phyloP scores from a whole-genome alignment of 2,797 vertebrate genomes.

The Pelobates cultripes region DNA sequence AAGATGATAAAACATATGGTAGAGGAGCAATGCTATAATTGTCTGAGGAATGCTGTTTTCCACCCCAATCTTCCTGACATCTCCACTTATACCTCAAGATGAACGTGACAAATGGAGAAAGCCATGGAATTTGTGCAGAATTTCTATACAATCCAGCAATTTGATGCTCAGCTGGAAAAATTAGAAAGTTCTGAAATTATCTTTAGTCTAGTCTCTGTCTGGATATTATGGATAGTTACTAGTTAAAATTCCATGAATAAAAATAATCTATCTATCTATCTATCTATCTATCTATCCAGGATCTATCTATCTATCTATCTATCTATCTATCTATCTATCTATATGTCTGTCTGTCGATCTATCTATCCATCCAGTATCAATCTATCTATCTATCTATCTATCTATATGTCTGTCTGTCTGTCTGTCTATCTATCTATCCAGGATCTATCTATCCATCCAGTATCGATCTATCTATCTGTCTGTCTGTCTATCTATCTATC shows the following conservation, averaged over 20 bases:
- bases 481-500: too few species aligned
- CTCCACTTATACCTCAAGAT: conserved; percentile 26
- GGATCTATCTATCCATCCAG: too few species aligned
- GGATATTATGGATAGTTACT: conserved; percentile 14
- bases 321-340: too few species aligned
- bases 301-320: too few species aligned
- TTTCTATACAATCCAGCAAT: conserved; percentile 4
- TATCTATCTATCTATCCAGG: too few species aligned
- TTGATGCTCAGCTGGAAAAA: background rate
- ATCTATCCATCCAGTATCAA: too few species aligned
- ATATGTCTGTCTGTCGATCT: too few species aligned
- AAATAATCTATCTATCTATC: too few species aligned
- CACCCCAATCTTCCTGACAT: conserved; percentile 45
- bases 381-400: too few species aligned
- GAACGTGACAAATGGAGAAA: conserved; percentile 41
- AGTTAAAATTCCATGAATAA: background rate
- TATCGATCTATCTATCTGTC: too few species aligned
- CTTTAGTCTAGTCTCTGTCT: background rate
- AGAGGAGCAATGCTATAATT: conserved; percentile 31
- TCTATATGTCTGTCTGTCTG: too few species aligned
- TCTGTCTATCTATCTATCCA: too few species aligned
- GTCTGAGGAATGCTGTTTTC: conserved; percentile 48
- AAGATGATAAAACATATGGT: conserved; percentile 52
- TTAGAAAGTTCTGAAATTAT: conserved; percentile 13
- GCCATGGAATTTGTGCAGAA: conserved; percentile 10